Conservation (phyloP, 2,797 vertebrate genomes). For the Pachyuromys duprasi region DNA sequence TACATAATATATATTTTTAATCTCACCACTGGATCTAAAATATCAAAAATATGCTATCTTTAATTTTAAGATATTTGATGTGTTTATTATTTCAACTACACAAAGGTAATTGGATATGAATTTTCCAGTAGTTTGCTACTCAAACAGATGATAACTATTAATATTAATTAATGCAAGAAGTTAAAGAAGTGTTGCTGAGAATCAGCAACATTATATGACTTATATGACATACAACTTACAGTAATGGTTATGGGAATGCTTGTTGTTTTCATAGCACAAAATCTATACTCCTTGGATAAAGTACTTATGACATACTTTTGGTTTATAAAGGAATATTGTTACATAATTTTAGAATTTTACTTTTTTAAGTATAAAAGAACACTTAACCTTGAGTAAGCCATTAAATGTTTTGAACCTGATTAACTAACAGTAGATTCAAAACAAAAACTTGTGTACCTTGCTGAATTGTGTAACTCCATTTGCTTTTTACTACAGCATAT, state of each 20-base stretch:
- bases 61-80: background rate
- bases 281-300: background rate
- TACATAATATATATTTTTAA: background rate
- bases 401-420: background rate
- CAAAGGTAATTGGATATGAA: background rate
- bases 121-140: background rate
- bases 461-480: background rate
- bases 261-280: background rate
- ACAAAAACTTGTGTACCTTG: background rate
- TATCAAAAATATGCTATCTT: background rate
- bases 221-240: too few relatives aligned
- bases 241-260: background rate
- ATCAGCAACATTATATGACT: too few relatives aligned
- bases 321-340: background rate
- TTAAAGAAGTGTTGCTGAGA: background rate
- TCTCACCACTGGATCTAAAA: background rate
- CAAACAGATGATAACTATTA: background rate
- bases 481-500: background rate
- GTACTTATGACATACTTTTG: background rate
- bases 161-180: background rate
- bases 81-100: background rate
- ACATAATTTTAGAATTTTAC: background rate
- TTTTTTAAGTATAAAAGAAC: background rate
- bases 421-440: background rate
- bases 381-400: background rate